phyloP scores from a whole-genome alignment of 2,113 vertebrate genomes.

The Sorex fumeus region DNA sequence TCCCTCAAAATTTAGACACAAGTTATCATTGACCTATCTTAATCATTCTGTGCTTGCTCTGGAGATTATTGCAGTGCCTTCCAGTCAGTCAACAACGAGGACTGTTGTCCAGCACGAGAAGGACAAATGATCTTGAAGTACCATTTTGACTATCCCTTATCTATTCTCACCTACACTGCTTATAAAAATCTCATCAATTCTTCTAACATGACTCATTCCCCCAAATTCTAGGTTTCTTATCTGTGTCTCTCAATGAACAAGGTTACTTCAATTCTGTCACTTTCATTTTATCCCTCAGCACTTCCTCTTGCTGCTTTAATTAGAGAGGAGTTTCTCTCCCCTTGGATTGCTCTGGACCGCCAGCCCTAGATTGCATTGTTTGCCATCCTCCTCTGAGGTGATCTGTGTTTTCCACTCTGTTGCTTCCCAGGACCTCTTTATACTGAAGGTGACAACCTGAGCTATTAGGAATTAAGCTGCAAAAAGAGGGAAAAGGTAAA shows the following conservation, averaged over 20 bases:
- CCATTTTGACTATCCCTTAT: background rate
- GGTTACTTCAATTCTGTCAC: background rate
- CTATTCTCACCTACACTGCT: background rate
- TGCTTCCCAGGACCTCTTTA: background rate
- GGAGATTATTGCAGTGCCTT: background rate
- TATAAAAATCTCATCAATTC: background rate
- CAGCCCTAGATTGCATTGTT: rapidly evolving
- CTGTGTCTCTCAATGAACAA: background rate
- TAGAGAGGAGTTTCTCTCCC: background rate
- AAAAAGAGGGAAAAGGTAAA: background rate
- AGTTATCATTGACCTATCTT: conserved; percentile 16
- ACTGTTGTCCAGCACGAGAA: background rate
- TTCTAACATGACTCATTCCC: background rate
- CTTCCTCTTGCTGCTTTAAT: background rate
- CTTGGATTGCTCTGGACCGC: background rate
- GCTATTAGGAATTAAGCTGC: background rate
- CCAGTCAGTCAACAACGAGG: conserved; percentile 1
- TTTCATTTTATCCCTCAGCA: background rate
- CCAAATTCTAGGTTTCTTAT: conserved; percentile 24
- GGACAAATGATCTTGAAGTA: background rate
- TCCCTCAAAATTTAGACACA: conserved; percentile 38
- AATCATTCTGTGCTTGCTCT: conserved; percentile 21
- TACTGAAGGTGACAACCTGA: background rate
- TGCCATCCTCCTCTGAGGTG: rapidly evolving
- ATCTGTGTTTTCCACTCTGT: background rate